Evolutionary conservation across 1,140 invertebrate species (phyloP), one percentile per base, ranked within the genome.

Genomic region (Hormaphis cornu): DNA sequence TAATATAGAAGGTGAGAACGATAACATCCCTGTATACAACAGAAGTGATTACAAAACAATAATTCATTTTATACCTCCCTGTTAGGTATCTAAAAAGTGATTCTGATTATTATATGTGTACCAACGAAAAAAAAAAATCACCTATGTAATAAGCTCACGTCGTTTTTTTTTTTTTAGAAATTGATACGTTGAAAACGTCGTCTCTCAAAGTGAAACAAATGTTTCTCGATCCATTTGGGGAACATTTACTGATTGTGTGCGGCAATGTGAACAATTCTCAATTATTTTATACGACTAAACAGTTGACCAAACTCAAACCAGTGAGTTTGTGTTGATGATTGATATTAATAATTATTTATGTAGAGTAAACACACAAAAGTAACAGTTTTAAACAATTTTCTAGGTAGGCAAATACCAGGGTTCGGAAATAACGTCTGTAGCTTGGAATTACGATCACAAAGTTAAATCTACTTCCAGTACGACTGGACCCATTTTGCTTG

Each of bases 401-500:
- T 72, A 82, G 81, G 73, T 81, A 28, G 79, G 80, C 35, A 87
- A 88, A 78, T 85, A 89, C 63, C 83, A 85, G 73, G 90, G 89
- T 53, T 88, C 93, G 79, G 86, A 92, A 76, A 88, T 97, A 33
- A 95, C 93, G 16, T 86, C 91, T 56, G 89, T 97, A 1, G 94
- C 86, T 0, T 97, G 94, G 89, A 95, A 94, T 80, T 85, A 82
- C 73, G 81, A 84, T 20, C 18, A 14, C 33, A 48, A 3, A 22
- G 58, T 61, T n/a, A 40, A 42, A 66, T 35, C 52, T 44, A 69
- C 46, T 12, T 56, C 69, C 40, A 89, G 89, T 76, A 84, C 84
- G 1, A 86, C 87, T 1, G 89, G 89, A 4, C 84, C 89, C 1
- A 93, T 97, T 72, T 79, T 97, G 20, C 74, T 97, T 4, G 95